Evolutionary conservation across 2,797 vertebrate species (phyloP).

Genomic region (Syngnathus rostellatus): DNA sequence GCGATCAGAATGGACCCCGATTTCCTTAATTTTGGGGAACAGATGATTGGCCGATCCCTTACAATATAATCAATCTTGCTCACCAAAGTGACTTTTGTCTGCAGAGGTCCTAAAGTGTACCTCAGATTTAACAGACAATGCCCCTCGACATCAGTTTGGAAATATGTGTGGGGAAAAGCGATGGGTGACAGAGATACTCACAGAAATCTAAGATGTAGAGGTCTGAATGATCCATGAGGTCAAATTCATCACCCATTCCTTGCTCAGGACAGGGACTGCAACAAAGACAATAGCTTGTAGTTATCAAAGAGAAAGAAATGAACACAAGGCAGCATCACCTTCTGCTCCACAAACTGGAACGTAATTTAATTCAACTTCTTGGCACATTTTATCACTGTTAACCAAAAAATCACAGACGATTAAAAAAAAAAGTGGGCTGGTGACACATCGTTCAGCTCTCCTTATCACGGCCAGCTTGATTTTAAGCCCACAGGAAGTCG

Average conservation of each 20-base stretch:
- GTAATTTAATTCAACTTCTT: conserved; percentile 1
- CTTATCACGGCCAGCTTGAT: conserved; percentile 59
- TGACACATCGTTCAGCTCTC: conserved; percentile 29
- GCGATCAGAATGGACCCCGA: too few species aligned
- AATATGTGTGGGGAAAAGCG: too few species aligned
- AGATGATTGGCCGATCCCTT: too few species aligned
- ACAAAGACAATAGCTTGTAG: conserved; percentile 1
- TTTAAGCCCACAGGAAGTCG: conserved; percentile 65
- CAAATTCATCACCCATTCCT: conserved; percentile 95
- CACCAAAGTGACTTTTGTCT: too few species aligned
- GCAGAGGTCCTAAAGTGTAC: too few species aligned
- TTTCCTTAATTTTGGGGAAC: too few species aligned
- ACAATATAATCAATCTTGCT: too few species aligned
- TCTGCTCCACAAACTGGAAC: conserved; percentile 11
- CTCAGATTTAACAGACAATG: not conserved
- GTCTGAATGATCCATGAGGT: conserved; percentile 99
- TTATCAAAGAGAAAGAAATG: not conserved
- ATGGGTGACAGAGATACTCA: conserved; percentile 64
- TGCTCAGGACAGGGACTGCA: conserved; percentile 93
- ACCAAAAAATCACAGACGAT: conserved; percentile 25
- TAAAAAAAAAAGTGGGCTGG: conserved; percentile 13
- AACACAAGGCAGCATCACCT: not conserved
- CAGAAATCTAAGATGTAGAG: conserved; percentile 97
- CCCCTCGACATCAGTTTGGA: not conserved
- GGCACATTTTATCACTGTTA: conserved; percentile 25